These are phyloP conservation scores for Amaurobius ferox DNA, from an alignment of 2,888 invertebrate species.

Conservation along the genomic window DNA sequence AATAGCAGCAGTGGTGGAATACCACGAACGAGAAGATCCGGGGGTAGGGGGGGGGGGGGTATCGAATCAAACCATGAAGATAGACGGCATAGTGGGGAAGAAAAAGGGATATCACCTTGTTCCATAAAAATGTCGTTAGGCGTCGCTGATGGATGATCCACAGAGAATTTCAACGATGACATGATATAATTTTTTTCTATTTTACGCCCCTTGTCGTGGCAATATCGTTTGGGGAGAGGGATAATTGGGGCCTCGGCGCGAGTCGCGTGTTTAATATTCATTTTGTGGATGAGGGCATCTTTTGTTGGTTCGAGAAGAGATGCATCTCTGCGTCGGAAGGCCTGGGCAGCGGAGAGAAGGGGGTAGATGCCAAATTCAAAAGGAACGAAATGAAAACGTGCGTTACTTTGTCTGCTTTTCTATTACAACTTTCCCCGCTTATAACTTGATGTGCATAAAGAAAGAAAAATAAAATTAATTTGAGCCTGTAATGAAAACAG, in stretches of 20 bases:
- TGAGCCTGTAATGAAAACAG: too few relatives aligned
- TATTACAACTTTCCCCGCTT: too few relatives aligned
- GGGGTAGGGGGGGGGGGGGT: background rate
- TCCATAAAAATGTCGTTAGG: conserved; percentile 64
- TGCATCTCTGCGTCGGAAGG: background rate
- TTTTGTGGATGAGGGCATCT: conserved; percentile 39
- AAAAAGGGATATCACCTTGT: conserved; percentile 40
- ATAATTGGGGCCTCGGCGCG: conserved; percentile 44
- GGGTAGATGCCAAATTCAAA: too few relatives aligned
- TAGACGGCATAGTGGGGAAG: background rate
- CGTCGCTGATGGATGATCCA: conserved; percentile 47
- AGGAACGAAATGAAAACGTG: too few relatives aligned
- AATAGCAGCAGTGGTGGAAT: conserved; percentile 10
- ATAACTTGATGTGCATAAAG: too few relatives aligned
- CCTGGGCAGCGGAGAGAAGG: background rate
- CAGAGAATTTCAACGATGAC: conserved; percentile 63
- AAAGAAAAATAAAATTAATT: too few relatives aligned
- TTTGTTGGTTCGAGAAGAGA: conserved; percentile 19
- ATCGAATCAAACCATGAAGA: background rate
- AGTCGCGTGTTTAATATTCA: conserved; percentile 65
- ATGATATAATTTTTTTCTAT: conserved; percentile 2
- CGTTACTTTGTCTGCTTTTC: too few relatives aligned
- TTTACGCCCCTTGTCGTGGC: conserved; percentile 49
- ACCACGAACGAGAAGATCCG: background rate
- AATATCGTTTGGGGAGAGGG: conserved; percentile 14